Conservation (phyloP, 2,797 vertebrate genomes). For the Chaunax sp. region DNA sequence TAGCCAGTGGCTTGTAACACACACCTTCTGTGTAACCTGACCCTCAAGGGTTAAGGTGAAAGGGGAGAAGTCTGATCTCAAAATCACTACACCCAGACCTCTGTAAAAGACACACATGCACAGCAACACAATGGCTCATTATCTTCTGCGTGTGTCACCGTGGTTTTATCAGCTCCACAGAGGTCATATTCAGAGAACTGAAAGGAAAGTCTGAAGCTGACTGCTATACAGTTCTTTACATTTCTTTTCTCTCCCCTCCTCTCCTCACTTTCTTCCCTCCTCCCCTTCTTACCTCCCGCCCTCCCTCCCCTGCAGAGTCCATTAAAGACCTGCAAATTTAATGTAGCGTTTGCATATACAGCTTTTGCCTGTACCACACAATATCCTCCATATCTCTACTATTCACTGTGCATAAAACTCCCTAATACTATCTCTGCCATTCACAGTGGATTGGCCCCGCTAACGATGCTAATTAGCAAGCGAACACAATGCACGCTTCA, state of each 20-base stretch:
- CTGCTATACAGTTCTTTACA: conserved; percentile 59
- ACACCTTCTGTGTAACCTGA: conserved; percentile 71
- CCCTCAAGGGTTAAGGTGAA: conserved; percentile 65
- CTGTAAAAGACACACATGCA: conserved; percentile 33
- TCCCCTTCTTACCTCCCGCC: neutral
- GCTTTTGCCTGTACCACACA: conserved; percentile 49
- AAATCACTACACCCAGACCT: conserved; percentile 58
- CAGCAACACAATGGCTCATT: conserved; percentile 60
- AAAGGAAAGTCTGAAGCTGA: conserved; percentile 64
- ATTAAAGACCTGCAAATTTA: conserved; percentile 74
- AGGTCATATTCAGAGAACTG: conserved; percentile 51
- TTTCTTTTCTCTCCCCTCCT: conserved; percentile 24
- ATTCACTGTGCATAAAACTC: conserved; percentile 70
- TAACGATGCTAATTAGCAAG: conserved; percentile 84
- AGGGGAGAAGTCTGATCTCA: conserved; percentile 78
- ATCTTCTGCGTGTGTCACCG: conserved; percentile 68
- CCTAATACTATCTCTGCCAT: conserved; percentile 74
- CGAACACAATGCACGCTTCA: conserved; percentile 79
- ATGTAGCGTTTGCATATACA: conserved; percentile 70
- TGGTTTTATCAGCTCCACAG: conserved; percentile 61
- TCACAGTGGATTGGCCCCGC: conserved; percentile 74
- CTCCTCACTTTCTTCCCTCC: neutral
- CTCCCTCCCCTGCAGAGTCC: conserved; percentile 50
- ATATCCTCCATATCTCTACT: conserved; percentile 68
- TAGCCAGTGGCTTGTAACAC: conserved; percentile 76